Evolutionary conservation across 2,797 vertebrate genomes (phyloP), one percentile per base, ranked within the genome.

Genomic region (Podarcis lilfordi): DNA sequence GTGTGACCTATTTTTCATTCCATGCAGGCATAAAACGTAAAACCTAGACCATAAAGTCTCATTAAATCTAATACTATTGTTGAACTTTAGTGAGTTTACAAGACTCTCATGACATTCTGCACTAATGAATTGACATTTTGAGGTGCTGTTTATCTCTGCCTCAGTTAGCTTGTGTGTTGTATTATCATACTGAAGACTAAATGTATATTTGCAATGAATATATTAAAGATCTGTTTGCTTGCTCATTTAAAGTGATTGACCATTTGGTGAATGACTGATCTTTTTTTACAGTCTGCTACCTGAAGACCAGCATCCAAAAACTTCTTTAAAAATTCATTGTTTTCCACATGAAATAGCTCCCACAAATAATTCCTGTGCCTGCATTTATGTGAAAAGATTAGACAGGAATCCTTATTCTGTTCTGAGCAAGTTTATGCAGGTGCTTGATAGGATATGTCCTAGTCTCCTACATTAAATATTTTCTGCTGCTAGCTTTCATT

Each of bases 1-100:
- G 61, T 84, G 71, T 81, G 80, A 80, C 3, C 3, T 88, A n/a
- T 81, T 87, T 29, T 88, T 90, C 15, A 6, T 35, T 1, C 72
- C 78, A 9, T 1, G 29, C 85, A 88, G 86, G 4, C 90, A 84
- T 74, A 88, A 90, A 79, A 74, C 40, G 79, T 82, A 85, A 89
- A 83, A 19, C 78, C 86, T 89, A 85, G 0, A 9, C 11, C 23
- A 85, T n/a, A 68, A 91, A 78, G 87, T 86, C 80, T 6, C 83
- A 80, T 84, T 89, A 64, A 90, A 92, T 91, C 80, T 21, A 59
- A 11, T 86, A 23, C 50, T 4, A 78, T 71, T 0, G 86, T 55
- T 85, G 5, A 8, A 43, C 77, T n/a, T 82, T 88, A 21, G 43
- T 29, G 83, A 64, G 35, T 80, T 92, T 82, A 0, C 5, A 79